Evolutionary conservation across 1,140 invertebrate genomes (phyloP).

Genomic region (Lethrus apterus): DNA sequence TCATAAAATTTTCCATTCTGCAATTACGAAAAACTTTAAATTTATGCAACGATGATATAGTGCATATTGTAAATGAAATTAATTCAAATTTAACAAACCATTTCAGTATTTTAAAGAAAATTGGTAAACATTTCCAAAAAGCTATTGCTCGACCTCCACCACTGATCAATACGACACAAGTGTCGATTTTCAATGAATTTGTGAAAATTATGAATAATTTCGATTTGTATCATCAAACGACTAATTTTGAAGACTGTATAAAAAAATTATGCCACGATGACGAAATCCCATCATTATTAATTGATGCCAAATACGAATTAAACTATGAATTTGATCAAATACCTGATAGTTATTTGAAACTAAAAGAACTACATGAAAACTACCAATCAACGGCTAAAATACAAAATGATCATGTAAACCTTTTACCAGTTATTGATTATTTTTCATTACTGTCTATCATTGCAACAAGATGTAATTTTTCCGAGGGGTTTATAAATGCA

Average conservation of each 20-base stretch:
- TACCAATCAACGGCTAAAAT: neutral
- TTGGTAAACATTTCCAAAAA: slow-evolving; percentile 31
- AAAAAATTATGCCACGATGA: slow-evolving; percentile 8
- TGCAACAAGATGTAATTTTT: slow-evolving; percentile 9
- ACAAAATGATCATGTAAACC: slow-evolving; percentile 6
- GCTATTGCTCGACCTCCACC: slow-evolving; percentile 23
- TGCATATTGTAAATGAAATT: slow-evolving; percentile 21
- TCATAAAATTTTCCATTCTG: slow-evolving; percentile 46
- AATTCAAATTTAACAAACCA: slow-evolving; percentile 25
- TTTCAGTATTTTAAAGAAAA: slow-evolving; percentile 28
- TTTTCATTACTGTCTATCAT: slow-evolving; percentile 12
- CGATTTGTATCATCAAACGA: slow-evolving; percentile 17
- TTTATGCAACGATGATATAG: too few species aligned
- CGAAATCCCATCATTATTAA: slow-evolving; percentile 9
- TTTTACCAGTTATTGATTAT: slow-evolving; percentile 24
- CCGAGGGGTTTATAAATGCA: neutral
- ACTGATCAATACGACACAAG: slow-evolving; percentile 14
- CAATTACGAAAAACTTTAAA: too few species aligned
- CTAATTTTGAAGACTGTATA: slow-evolving; percentile 2
- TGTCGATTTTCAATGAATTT: slow-evolving; percentile 16
- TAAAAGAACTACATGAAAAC: slow-evolving; percentile 14
- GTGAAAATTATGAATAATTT: slow-evolving; percentile 15
- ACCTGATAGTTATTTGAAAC: neutral
- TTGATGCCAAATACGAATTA: slow-evolving; percentile 19
- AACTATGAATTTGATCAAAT: slow-evolving; percentile 16